phyloP scores from a whole-genome alignment of 2,113 vertebrate species.

The Perccottus glenii region DNA sequence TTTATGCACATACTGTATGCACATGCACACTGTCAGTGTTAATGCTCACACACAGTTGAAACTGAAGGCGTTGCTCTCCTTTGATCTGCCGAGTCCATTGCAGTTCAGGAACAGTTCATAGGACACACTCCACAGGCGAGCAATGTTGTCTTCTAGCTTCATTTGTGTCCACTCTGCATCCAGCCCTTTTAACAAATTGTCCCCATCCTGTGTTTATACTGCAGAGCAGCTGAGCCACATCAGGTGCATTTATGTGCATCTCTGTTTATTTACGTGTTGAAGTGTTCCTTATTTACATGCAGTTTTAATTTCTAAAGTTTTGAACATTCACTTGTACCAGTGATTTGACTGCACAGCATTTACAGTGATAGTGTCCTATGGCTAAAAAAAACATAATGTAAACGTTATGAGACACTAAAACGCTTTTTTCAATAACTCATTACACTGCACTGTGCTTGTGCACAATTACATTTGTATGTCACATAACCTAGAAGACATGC shows the following conservation, averaged over 20 bases:
- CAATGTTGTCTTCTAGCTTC: constrained; percentile 63
- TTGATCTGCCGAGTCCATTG: constrained; percentile 52
- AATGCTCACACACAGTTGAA: constrained; percentile 36
- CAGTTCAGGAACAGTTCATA: constrained; percentile 75
- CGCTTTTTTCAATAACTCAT: neutral
- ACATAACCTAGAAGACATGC: neutral
- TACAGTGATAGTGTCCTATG: too few relatives aligned
- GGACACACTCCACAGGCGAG: constrained; percentile 60
- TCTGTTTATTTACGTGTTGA: constrained; percentile 56
- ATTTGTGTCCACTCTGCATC: constrained; percentile 49
- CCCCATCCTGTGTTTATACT: constrained; percentile 44
- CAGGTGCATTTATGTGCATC: constrained; percentile 29
- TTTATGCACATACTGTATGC: constrained; percentile 32
- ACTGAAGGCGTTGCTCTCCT: constrained; percentile 39
- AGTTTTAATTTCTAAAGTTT: constrained; percentile 34
- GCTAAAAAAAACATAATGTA: too few relatives aligned
- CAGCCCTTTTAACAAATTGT: constrained; percentile 41
- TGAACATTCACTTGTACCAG: too few relatives aligned
- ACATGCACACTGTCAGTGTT: constrained; percentile 39
- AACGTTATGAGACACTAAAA: too few relatives aligned
- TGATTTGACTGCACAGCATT: too few relatives aligned
- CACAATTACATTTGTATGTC: neutral
- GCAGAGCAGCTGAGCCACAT: constrained; percentile 46
- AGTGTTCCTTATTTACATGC: constrained; percentile 22
- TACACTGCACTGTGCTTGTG: neutral